These are phyloP conservation scores for Girardia tigrina DNA, from an alignment of 2,888 invertebrate species.

Conservation along the genomic window DNA sequence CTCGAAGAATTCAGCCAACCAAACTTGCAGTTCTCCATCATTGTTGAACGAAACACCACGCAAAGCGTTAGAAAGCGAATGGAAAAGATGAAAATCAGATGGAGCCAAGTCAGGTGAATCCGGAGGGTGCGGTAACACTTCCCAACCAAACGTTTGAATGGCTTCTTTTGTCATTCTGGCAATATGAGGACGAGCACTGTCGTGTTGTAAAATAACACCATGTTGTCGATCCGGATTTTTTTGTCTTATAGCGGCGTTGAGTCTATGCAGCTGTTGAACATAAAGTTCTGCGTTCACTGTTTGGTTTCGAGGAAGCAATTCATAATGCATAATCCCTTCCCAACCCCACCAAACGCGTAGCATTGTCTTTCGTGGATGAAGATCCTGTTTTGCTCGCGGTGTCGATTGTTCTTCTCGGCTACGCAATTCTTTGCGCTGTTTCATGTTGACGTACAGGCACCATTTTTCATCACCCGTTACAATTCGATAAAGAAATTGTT, in stretches of 20 bases:
- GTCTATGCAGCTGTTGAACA: too few species aligned
- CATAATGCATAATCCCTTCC: neutral
- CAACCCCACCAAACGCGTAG: too few species aligned
- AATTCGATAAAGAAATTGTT: too few species aligned
- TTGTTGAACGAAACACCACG: too few species aligned
- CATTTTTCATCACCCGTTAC: neutral
- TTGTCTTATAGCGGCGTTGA: neutral
- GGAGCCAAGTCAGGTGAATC: too few species aligned
- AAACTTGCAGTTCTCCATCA: too few species aligned
- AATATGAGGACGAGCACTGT: neutral
- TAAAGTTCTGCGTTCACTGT: neutral
- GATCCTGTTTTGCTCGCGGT: neutral
- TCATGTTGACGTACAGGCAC: neutral
- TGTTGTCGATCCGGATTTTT: neutral
- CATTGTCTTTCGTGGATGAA: too few species aligned
- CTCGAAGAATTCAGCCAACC: too few species aligned
- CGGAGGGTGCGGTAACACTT: neutral
- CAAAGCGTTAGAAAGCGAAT: too few species aligned
- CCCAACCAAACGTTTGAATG: slow-evolving; percentile 9
- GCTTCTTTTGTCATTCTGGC: neutral
- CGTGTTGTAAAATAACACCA: neutral
- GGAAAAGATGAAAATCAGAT: too few species aligned
- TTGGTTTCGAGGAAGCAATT: neutral
- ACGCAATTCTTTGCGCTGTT: neutral
- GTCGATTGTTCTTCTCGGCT: neutral